phyloP scores from a whole-genome alignment of 1,140 invertebrate genomes.

The Ephestia elutella region DNA sequence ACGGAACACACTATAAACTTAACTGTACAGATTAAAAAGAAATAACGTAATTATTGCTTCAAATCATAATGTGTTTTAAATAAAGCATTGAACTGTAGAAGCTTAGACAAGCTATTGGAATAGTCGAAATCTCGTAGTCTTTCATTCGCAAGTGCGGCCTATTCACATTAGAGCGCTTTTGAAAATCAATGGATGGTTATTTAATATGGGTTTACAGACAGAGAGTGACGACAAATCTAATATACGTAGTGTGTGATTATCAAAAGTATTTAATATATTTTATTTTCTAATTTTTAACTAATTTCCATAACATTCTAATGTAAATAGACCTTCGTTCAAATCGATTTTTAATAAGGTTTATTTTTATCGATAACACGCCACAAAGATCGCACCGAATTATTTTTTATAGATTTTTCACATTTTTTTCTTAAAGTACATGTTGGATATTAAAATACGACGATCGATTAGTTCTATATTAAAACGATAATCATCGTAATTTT shows the following conservation, averaged over 20 bases:
- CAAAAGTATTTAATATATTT: too few relatives aligned
- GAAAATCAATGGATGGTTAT: neutral
- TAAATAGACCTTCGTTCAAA: conserved; percentile 2
- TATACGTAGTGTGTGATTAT: too few relatives aligned
- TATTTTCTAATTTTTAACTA: neutral
- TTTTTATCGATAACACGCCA: neutral
- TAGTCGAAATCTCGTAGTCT: neutral
- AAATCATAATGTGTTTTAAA: neutral
- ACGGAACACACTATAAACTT: neutral
- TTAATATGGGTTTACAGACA: too few relatives aligned
- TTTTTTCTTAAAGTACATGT: neutral
- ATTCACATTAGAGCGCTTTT: neutral
- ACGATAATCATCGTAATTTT: conserved; percentile 1
- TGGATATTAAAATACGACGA: neutral
- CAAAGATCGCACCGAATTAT: neutral
- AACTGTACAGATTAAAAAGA: neutral
- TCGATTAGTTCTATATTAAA: neutral
- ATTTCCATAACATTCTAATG: neutral
- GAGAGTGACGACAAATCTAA: too few relatives aligned
- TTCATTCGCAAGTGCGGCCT: neutral
- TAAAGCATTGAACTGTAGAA: neutral
- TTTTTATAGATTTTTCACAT: neutral
- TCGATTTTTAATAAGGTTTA: neutral
- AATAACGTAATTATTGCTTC: conserved; percentile 1
- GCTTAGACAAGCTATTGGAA: conserved; percentile 4